Evolutionary conservation across 1,140 invertebrate species (phyloP), one percentile per base, ranked within the genome.

Genomic region (Danaus plexippus): DNA sequence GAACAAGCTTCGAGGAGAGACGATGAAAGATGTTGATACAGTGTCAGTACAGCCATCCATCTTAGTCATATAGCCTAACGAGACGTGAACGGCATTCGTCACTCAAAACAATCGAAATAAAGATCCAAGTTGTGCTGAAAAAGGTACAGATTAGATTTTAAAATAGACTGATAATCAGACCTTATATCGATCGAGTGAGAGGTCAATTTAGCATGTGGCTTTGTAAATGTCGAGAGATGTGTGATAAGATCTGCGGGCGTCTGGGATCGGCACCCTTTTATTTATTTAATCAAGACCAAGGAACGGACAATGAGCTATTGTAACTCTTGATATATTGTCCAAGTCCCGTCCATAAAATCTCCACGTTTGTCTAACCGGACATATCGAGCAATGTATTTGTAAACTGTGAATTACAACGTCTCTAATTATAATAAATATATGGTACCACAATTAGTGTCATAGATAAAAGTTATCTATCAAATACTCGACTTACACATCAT

Each of bases 291-390:
- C 83, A 77, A 7, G 71, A 54, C 67, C 78, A 78, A 85, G 71
- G 77, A 78, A 85, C 77, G 69, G 79, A 86, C 80, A 86, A 86
- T 84, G 80, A 81, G 73, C 78, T 69, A 80, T 86, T 86, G 83
- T 86, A 76, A 62, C 68, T 61, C 64, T 67, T 75, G 80, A 81
- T 85, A 82, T 85, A 81, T 80, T 77, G 77, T 71, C 57, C 66
- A 54, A 54, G 63, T 65, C 56, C 67, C 67, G 74, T 78, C 74
- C 73, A 69, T 73, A 77, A 76, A 78, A 75, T 71, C 66, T 58
- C 64, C 57, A 70, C 68, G 55, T 58, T 69, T 69, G 69, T 78
- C 74, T 71, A 74, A 67, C 63, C 64, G 66, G 60, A 66, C 51
- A 54, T 49, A 59, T 62, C 22, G 22, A 32, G 22, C 22, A 32